Percentiles rank a stretch among this genome's conserved stretches.
These are phyloP conservation scores for Trimorus sp. DNA, from an alignment of 2,888 invertebrate genomes.

Conservation along the genomic window DNA sequence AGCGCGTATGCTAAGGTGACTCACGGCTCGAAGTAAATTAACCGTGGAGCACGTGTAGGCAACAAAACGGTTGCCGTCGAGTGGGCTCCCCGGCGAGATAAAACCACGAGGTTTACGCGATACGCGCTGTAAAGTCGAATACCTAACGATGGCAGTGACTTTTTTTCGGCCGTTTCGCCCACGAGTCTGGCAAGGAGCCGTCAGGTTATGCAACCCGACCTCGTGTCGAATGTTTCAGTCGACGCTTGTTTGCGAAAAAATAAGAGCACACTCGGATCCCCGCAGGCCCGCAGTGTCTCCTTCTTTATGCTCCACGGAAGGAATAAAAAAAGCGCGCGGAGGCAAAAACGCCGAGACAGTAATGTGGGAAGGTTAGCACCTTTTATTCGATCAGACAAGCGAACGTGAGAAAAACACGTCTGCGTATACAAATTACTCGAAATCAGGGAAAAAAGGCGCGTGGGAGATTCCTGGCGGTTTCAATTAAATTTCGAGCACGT, in stretches of 20 bases:
- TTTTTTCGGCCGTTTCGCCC: constrained; percentile 63
- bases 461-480: constrained; percentile 25
- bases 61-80: constrained; percentile 63
- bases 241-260: constrained; percentile 58
- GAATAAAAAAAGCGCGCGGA: constrained; percentile 22
- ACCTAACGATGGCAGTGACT: constrained; percentile 53
- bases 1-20: constrained; percentile 45
- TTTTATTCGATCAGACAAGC: constrained; percentile 64
- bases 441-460: constrained; percentile 40
- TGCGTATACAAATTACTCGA: constrained; percentile 52
- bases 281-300: constrained; percentile 47
- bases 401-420: constrained; percentile 61
- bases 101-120: constrained; percentile 65
- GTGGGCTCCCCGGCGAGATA: constrained; percentile 63
- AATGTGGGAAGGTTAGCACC: constrained; percentile 65
- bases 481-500: constrained; percentile 68
- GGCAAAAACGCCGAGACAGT: constrained; percentile 29
- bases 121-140: constrained; percentile 63
- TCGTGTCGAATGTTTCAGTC: constrained; percentile 58
- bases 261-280: constrained; percentile 52
- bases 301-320: constrained; percentile 36
- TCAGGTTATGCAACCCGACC: constrained; percentile 57
- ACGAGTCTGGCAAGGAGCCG: constrained; percentile 64
- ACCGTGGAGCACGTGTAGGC: constrained; percentile 62
- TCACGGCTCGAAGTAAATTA: constrained; percentile 39